Evolutionary conservation across 1,140 invertebrate genomes (phyloP), one percentile per base, ranked within the genome.

Genomic region (Bombus waltoni): DNA sequence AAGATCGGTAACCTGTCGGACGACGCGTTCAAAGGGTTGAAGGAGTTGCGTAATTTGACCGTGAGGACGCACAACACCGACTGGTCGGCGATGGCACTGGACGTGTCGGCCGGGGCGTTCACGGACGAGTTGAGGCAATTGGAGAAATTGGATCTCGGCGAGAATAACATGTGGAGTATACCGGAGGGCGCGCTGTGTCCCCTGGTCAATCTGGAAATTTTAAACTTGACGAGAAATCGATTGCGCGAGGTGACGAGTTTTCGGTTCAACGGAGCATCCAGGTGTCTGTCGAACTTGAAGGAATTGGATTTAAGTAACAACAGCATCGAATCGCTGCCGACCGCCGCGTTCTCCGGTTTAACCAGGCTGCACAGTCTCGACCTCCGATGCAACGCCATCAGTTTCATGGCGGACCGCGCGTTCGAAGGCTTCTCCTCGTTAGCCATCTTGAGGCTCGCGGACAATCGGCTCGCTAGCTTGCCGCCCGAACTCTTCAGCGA

Each of bases 1-100:
- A 98, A 98, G 95, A 97, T 99, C 83, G 97, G 97, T 57, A 98
- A 98, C 92, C 95, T 99, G 38, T 98, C 98, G 5, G 97, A 97
- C 76, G 97, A 97, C 28, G 97, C 98, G 2, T 98, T 98, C 90
- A 96, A 97, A 25, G 97, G 98, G 6, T 96, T 98, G 25, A 96
- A 97, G 68, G 97, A 98, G 93, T 95, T 98, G 71, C 96, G 97
- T 82, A 98, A 98, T 94, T 96, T 98, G 57, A 98, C 98, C 5
- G 96, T 99, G 73, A 96, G 98, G 88, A 98, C 98, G 22, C 97
- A 98, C 94, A 99, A 99, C 93, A 97, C 97, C 62, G 98, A 98
- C 92, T 98, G 98, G 98, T 97, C 97, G 22, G 97, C 97, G 11
- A 97, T 98, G 96, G 97, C 97, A 57, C 94, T 98, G 87, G 97